Evolutionary conservation across 2,113 vertebrate species (phyloP).

Genomic region (Nicator chloris): DNA sequence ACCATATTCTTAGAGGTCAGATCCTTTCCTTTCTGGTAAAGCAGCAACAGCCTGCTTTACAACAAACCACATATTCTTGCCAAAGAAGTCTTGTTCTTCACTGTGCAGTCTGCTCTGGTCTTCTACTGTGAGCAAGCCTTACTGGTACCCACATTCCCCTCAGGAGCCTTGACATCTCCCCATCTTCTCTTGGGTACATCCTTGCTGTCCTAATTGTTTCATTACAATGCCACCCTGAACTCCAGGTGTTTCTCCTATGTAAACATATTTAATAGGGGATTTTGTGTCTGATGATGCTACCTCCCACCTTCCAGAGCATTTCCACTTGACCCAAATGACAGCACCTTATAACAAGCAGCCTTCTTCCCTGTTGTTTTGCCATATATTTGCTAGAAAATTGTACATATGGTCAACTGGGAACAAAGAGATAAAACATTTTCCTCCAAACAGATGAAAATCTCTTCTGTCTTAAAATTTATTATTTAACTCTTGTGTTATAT

Average conservation of each 20-base stretch:
- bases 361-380: not conserved
- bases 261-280: not conserved
- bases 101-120: not conserved
- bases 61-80: not conserved
- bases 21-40: too few species aligned
- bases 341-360: not conserved
- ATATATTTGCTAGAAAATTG: not conserved
- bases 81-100: not conserved
- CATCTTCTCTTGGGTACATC: not conserved
- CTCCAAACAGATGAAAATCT: not conserved
- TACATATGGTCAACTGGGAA: not conserved
- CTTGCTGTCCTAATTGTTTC: not conserved
- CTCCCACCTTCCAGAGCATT: not conserved
- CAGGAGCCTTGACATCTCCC: not conserved
- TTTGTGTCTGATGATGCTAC: not conserved
- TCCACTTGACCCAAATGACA: not conserved
- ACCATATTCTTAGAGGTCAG: not conserved
- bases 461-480: not conserved
- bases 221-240: not conserved
- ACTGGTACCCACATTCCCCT: not conserved
- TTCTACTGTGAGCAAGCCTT: not conserved
- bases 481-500: not conserved
- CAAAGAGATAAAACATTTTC: not conserved
- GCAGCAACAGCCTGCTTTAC: not conserved
- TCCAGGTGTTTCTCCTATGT: not conserved